Percentiles rank a stretch among this genome's conserved stretches.
phyloP scores from a whole-genome alignment of 1,140 invertebrate species.

The Proales similis region DNA sequence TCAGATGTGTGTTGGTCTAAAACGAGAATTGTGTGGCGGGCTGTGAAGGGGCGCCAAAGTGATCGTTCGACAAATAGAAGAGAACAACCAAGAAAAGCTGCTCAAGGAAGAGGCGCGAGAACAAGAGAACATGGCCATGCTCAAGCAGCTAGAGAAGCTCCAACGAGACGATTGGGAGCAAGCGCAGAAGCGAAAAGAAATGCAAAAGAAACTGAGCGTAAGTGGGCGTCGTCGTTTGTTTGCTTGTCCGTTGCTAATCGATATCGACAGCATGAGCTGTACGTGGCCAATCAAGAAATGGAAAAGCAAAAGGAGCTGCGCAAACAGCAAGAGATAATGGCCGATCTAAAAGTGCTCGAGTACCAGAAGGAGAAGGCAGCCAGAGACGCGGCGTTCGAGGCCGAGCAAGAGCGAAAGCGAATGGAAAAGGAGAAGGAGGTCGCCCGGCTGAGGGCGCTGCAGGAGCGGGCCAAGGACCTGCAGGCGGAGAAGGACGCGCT shows the following conservation, averaged over 20 bases:
- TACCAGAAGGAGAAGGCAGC: conserved; percentile 53
- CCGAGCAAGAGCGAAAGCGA: conserved; percentile 49
- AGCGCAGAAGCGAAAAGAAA: conserved; percentile 22
- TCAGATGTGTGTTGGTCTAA: background rate
- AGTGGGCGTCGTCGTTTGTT: background rate
- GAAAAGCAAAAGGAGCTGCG: conserved; percentile 44
- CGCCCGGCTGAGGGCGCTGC: conserved; percentile 47
- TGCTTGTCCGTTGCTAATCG: background rate
- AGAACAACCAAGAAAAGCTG: conserved; percentile 10
- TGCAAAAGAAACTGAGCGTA: conserved; percentile 35
- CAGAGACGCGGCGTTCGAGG: conserved; percentile 50
- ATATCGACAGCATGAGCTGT: conserved; percentile 46
- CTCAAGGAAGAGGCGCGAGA: conserved; percentile 19
- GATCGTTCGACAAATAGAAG: conserved; percentile 30
- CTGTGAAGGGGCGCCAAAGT: conserved; percentile 16
- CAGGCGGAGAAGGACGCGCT: conserved; percentile 51
- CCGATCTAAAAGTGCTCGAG: conserved; percentile 50
- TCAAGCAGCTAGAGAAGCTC: conserved; percentile 19
- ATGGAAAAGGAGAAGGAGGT: conserved; percentile 53
- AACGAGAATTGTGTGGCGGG: background rate
- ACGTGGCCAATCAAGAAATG: conserved; percentile 50
- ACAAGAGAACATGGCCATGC: conserved; percentile 31
- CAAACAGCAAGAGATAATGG: conserved; percentile 47
- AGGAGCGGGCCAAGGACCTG: conserved; percentile 52
- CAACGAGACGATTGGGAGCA: conserved; percentile 32